Evolutionary conservation across 2,113 vertebrate genomes (phyloP).

Genomic region (Cinclus mexicanus): DNA sequence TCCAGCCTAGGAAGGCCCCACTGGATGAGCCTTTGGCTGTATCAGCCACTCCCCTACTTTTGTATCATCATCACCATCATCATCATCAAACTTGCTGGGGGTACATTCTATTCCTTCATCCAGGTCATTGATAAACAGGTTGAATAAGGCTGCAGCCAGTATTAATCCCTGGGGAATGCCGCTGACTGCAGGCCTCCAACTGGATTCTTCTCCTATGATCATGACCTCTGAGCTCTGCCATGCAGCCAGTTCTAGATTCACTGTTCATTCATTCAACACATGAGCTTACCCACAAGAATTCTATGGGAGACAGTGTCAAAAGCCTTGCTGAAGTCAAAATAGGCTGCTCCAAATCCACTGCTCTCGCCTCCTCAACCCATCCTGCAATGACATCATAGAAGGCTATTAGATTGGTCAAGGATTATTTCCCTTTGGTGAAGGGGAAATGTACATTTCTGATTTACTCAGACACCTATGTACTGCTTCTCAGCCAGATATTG

Average conservation of each 20-base stretch:
- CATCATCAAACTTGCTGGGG: background rate
- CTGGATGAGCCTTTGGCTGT: background rate
- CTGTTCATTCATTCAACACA: background rate
- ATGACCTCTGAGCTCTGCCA: background rate
- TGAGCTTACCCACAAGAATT: background rate
- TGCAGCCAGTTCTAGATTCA: background rate
- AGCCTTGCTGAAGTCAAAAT: background rate
- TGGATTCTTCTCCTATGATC: background rate
- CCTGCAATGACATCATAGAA: background rate
- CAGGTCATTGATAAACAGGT: background rate
- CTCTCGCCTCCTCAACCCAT: background rate
- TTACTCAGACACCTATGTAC: background rate
- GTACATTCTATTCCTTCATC: background rate
- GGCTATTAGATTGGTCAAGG: background rate
- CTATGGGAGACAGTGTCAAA: background rate
- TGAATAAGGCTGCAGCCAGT: rapidly evolving
- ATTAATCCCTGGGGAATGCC: background rate
- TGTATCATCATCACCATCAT: too few relatives aligned
- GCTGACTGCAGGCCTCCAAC: background rate
- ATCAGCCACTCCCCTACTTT: background rate
- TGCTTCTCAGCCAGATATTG: background rate
- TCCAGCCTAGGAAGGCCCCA: background rate
- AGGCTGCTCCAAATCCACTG: background rate
- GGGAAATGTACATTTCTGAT: background rate
- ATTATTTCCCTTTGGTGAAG: background rate